Conservation (phyloP, 2,888 invertebrate species). For the Drosophila mimica region DNA sequence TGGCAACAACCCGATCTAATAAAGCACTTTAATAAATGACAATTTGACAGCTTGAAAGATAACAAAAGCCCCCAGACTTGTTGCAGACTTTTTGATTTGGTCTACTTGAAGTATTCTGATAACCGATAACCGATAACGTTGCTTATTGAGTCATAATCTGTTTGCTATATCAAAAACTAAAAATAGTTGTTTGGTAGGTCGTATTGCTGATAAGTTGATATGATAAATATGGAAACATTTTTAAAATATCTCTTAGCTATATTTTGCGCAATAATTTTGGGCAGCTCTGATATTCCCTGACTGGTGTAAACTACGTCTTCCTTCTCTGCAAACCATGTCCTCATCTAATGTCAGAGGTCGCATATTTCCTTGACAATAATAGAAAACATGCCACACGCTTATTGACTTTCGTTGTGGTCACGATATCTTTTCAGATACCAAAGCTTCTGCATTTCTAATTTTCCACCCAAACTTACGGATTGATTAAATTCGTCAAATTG, state of each 20-base stretch:
- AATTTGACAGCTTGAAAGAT: conserved; percentile 7
- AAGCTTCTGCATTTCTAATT: conserved; percentile 4
- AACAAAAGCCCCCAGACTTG: background rate
- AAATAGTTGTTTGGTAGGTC: background rate
- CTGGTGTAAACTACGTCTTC: background rate
- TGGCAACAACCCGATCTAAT: conserved; percentile 9
- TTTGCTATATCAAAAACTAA: background rate
- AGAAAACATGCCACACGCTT: background rate
- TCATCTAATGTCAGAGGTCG: conserved; percentile 49
- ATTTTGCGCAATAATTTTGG: background rate
- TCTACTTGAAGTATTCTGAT: conserved; percentile 7
- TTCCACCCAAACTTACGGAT: background rate
- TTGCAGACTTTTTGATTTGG: conserved; percentile 9
- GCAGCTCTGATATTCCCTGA: background rate
- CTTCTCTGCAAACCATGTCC: background rate
- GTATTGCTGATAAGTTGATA: background rate
- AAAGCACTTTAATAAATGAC: conserved; percentile 15
- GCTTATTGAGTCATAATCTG: background rate
- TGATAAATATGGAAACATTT: background rate
- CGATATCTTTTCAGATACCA: conserved; percentile 22
- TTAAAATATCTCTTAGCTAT: background rate
- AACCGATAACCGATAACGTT: conserved; percentile 13
- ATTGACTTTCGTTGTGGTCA: conserved; percentile 2
- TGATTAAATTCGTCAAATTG: conserved; percentile 12
- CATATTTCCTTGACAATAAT: conserved; percentile 9